Percentiles rank a stretch among this genome's conserved stretches.
Evolutionary conservation across 2,888 invertebrate species (phyloP).

Genomic region (Oscheius sp.): DNA sequence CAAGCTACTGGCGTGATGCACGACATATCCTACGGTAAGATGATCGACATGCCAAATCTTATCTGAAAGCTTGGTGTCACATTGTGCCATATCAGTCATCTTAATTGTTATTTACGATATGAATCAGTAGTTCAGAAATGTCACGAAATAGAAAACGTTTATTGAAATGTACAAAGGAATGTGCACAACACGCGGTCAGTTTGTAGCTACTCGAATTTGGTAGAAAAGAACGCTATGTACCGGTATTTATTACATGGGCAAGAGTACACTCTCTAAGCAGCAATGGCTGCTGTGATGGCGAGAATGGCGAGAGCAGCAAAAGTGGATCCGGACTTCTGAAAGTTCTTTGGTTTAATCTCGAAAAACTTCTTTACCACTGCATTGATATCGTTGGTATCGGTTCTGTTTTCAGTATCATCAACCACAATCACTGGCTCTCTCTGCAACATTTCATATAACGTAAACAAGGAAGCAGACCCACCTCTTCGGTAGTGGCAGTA

Average conservation of each 20-base stretch:
- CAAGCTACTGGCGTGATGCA: too few relatives aligned
- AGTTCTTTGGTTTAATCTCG: neutral
- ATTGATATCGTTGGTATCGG: slow-evolving; percentile 13
- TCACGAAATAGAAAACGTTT: neutral
- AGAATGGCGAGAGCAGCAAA: slow-evolving; percentile 7
- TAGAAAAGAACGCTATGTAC: slow-evolving; percentile 14
- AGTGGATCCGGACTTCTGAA: slow-evolving; percentile 23
- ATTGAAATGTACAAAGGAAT: slow-evolving; percentile 27
- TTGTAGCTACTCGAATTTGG: slow-evolving; percentile 7
- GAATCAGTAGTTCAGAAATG: too few relatives aligned
- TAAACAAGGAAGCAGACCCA: neutral
- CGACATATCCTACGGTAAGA: too few relatives aligned
- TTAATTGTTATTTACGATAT: too few relatives aligned
- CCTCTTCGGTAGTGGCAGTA: slow-evolving; percentile 2
- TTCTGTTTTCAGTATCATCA: slow-evolving; percentile 25
- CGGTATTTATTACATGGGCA: slow-evolving; percentile 16
- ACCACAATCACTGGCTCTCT: slow-evolving; percentile 32
- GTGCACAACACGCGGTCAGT: neutral
- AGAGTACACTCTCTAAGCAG: neutral
- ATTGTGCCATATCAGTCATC: too few relatives aligned
- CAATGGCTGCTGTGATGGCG: neutral
- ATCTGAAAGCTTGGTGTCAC: too few relatives aligned
- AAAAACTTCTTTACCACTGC: slow-evolving; percentile 21
- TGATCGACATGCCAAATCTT: too few relatives aligned
- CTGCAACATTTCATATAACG: neutral